A percentile compares a stretch with the other conserved stretches of the same genome.
phyloP scores from a whole-genome alignment of 92 coral and sea anemone genomes.

The Phenganax marumi region DNA sequence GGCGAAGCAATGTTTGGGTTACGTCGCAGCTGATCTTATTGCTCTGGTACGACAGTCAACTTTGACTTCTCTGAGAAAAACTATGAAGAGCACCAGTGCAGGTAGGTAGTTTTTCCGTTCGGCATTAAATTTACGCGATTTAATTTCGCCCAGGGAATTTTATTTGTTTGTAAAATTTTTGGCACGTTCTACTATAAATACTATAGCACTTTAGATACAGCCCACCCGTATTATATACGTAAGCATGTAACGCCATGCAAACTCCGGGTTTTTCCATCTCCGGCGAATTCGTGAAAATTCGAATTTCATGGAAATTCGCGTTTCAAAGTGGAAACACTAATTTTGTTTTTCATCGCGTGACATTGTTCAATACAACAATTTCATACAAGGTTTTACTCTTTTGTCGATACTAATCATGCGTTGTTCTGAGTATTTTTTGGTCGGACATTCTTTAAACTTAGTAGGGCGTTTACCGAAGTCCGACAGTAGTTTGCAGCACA shows the following conservation, averaged over 20 bases:
- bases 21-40: constrained; percentile 90
- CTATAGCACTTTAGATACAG: background rate
- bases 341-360: background rate
- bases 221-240: background rate
- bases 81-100: background rate
- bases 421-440: too few species aligned
- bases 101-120: background rate
- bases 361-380: too few species aligned
- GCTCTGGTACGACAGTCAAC: constrained; percentile 84
- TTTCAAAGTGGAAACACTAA: too few species aligned
- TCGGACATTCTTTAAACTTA: too few species aligned
- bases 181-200: background rate
- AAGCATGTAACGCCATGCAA: background rate
- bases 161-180: background rate
- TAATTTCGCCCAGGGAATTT: too few species aligned
- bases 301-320: too few species aligned
- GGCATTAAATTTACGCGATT: too few species aligned
- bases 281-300: background rate
- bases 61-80: constrained; percentile 65
- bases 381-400: too few species aligned
- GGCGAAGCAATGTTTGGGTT: constrained; percentile 80
- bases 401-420: too few species aligned
- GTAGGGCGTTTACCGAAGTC: too few species aligned
- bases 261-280: background rate
- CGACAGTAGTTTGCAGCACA: too few species aligned